These are phyloP conservation scores for Drosophila tanythrix DNA, from an alignment of 2,888 invertebrate genomes.

Conservation along the genomic window DNA sequence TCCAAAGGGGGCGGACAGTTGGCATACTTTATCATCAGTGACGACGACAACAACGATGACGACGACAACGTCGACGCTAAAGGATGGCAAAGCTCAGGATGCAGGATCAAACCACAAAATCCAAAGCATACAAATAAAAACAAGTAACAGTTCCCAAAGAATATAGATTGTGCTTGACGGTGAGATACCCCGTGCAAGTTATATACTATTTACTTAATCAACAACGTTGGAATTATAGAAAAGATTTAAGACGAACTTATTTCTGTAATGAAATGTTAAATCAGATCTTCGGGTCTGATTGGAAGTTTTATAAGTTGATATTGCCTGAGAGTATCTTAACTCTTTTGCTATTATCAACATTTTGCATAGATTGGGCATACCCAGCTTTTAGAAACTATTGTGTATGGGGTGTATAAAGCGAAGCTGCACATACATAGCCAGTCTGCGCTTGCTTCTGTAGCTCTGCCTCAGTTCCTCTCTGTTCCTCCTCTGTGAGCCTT, in stretches of 20 bases:
- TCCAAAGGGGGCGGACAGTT: conserved; percentile 72
- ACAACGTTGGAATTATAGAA: not conserved
- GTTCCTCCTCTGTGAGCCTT: conserved; percentile 41
- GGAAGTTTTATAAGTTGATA: not conserved
- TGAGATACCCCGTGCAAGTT: conserved; percentile 14
- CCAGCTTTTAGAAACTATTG: not conserved
- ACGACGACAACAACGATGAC: conserved; percentile 47
- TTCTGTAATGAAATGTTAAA: not conserved
- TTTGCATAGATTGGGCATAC: not conserved
- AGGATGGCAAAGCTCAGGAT: conserved; percentile 70
- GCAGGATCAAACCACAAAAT: conserved; percentile 83
- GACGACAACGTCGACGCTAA: conserved; percentile 60
- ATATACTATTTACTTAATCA: not conserved
- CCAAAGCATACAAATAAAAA: conserved; percentile 77
- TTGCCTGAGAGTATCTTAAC: not conserved
- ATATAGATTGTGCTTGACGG: not conserved
- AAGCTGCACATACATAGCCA: conserved; percentile 51
- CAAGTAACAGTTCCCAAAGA: conserved; percentile 10
- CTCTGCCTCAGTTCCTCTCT: conserved; percentile 1
- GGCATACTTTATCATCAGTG: conserved; percentile 81
- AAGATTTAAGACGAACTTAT: not conserved
- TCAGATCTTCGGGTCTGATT: not conserved
- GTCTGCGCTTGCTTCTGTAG: conserved; percentile 19
- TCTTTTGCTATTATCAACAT: not conserved
- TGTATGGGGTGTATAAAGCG: conserved; percentile 44